Evolutionary conservation across 2,113 vertebrate genomes (phyloP), one percentile per base, ranked within the genome.

Genomic region (Neodontobutis hainanensis): DNA sequence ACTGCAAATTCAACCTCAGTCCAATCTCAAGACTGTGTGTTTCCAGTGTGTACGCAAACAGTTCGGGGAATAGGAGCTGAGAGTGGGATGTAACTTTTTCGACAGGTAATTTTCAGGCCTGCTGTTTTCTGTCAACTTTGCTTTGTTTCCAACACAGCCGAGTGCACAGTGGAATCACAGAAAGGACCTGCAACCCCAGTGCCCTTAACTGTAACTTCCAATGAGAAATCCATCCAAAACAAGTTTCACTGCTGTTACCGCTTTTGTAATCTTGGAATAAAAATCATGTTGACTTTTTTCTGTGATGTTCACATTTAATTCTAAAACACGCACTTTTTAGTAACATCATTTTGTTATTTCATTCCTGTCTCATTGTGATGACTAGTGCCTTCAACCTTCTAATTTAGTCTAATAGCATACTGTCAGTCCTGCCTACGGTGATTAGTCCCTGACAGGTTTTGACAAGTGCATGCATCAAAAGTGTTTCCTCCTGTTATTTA

Each of bases 101-200:
- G 75, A 74, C 70, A 78, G 74, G 61, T 66, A 61, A 78, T 79
- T 84, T 79, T 77, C 68, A 76, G 61, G 47, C 47, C 38, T 74
- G 61, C 76, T 75, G 55, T 77, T 80, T 65, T 80, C 76, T 81
- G 81, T 74, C 76, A 48, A 55, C 69, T 73, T 61, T 65, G 69
- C 49, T 77, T 80, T 69, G 58, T 65, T 74, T 78, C 61, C 49
- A 48, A 15, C 58, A 73, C 46, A 65, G 79, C 42, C 59, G 70
- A 75, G 11, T 68, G 65, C 76, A 59, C 67, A 75, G 56, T 46
- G 62, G 35, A 14, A 64, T 43, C n/a, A 51, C n/a, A 32, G 34
- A n/a, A 56, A 35, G 14, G 51, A 50, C 46, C 58, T 78, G 61
- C 46, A 68, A 57, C 51, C 50, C 61, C 16, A 0, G 15, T 4